Base-by-base conservation (phyloP, 2,113 vertebrate genomes). In the Azemiops feae region DNA sequence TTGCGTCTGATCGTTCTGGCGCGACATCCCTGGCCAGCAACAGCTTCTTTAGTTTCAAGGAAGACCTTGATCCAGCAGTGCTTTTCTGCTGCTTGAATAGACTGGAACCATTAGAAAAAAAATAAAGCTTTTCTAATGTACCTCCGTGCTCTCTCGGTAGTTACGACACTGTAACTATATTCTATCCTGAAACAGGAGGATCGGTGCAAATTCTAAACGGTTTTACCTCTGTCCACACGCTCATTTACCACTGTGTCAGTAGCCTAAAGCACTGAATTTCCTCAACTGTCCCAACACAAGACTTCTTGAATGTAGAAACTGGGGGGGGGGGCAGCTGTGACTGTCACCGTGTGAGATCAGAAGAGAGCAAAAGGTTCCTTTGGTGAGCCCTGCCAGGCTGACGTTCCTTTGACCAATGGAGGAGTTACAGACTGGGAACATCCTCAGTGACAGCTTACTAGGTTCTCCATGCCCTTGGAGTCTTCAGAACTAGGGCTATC, bases 401-500 rank as follows among this genome's bases (percentile, higher is more conserved):
- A 3, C 93, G 92, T 93, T 91, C 89, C 86, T 91, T 85, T 92
- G 92, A 95, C 89, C 95, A 95, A 94, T 86, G 93, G 39, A 94
- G 94, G 88, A 93, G 3, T 95, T 94, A 93, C 52, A 54, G 50
- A 95, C 58, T 3, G 95, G 81, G 92, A 95, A 27, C 89, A 90
- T 0, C 1, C 92, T 97, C 97, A 98, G 94, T 96, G 97, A 95
- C 97, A 97, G 93, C 97, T 97, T 92, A 98, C 98, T 95, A 98
- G 96, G 92, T 98, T 98, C 90, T 98, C 98, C 91, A 97, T 97
- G 88, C 98, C 97, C 96, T 98, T 98, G 54, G 97, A 97, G 88
- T 98, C 98, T 95, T 98, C 98, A 0, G 97, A 98, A 94, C 97
- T 95, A 88, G 98, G 98, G 93, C 98, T 98, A 93, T 97, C 95